A percentile compares a stretch with the other conserved stretches of the same genome.
Evolutionary conservation across 2,888 invertebrate genomes (phyloP).

Genomic region (Nomada fucata): DNA sequence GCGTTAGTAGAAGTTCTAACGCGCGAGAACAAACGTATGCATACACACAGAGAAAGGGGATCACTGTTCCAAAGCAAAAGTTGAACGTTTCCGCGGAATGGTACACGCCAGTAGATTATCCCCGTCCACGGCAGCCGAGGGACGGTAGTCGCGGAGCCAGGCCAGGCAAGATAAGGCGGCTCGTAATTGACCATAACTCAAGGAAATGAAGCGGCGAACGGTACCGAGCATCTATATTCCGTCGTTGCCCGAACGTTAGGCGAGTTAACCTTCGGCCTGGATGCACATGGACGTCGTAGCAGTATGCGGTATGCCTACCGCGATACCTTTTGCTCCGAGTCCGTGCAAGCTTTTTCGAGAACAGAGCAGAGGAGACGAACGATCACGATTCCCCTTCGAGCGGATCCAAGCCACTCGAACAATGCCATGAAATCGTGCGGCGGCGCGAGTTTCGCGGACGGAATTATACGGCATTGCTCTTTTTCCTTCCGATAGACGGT

Average conservation of each 20-base stretch:
- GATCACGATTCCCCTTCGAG: constrained; percentile 47
- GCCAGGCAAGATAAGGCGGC: constrained; percentile 70
- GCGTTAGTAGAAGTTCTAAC: constrained; percentile 3
- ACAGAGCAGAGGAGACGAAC: constrained; percentile 6
- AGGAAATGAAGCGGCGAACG: constrained; percentile 78
- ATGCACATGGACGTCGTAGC: constrained; percentile 39
- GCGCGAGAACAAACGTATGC: constrained; percentile 33
- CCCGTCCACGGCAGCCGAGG: constrained; percentile 46
- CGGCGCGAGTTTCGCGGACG: constrained; percentile 16
- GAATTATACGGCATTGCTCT: constrained; percentile 37
- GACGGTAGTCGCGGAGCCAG: constrained; percentile 69
- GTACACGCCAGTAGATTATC: constrained; percentile 67
- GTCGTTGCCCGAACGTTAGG: constrained; percentile 67
- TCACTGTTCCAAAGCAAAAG: constrained; percentile 26
- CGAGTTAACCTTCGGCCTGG: constrained; percentile 73
- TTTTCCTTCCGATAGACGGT: background rate
- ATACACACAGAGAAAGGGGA: constrained; percentile 27
- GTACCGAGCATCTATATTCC: constrained; percentile 76
- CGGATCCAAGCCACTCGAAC: constrained; percentile 32
- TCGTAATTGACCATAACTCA: constrained; percentile 79
- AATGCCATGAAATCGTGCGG: constrained; percentile 50
- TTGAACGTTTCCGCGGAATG: constrained; percentile 59
- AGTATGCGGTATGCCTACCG: constrained; percentile 36
- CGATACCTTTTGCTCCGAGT: constrained; percentile 16
- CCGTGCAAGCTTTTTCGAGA: constrained; percentile 36